Base-by-base conservation (phyloP, 1,140 invertebrate species). In the Drosophila oshimai region DNA sequence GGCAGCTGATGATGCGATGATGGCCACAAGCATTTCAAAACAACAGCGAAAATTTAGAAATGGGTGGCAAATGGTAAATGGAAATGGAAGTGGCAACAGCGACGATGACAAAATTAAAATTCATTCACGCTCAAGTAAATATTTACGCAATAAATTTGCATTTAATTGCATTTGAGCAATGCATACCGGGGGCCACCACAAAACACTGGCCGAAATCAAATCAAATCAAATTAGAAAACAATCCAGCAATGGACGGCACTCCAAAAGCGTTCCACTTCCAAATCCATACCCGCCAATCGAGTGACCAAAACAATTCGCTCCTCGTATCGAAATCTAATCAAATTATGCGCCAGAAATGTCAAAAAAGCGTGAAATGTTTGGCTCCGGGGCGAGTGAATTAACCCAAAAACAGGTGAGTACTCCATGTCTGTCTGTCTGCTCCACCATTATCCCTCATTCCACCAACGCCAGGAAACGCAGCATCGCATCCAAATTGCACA, bases 81-180 rank as follows among this genome's bases (percentile, higher is more conserved):
- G 34, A 34, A 20, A 36, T 29, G 26, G 36, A 20, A n/a, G 36
- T 1, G 6, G 12, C 20, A 37, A 31, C n/a, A 10, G 12, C 20
- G n/a, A n/a, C 46, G 49, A 22, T 79, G 80, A 80, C 80, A 76
- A 81, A 86, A 86, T 86, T 87, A 86, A 84, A 86, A 84, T 86
- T 87, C 81, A 86, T 86, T 87, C 79, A 80, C 81, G 81, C 81
- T 86, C 81, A 86, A 86, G 81, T 86, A 86, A 86, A 86, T 86
- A 86, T 86, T 86, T 87, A 86, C 81, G 81, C 81, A 86, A 86
- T 87, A 86, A 86, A 86, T 86, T 86, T 86, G 81, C 81, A 86
- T 86, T 87, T 86, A 86, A 84, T 84, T 84, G 80, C 80, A 81
- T 81, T 81, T 71, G 75, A 58, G 53, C 33, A 33, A n/a, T n/a